Evolutionary conservation across 2,888 invertebrate genomes (phyloP).

Genomic region (Caenorhabditis angaria): DNA sequence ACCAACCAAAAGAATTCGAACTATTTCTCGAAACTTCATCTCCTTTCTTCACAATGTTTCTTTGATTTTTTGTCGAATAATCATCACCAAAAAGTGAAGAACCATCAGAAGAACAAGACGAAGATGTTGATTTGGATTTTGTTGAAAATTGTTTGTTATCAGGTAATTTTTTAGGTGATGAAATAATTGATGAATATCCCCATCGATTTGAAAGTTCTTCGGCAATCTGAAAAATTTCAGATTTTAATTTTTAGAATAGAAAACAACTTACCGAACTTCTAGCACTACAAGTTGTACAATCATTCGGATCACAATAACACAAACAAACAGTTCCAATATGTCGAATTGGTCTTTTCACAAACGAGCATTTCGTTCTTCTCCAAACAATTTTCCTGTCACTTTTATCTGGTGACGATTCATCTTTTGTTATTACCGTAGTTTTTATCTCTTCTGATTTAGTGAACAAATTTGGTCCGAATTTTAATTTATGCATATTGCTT

Average conservation of each 20-base stretch:
- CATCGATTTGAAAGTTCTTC: background rate
- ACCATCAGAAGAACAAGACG: slow-evolving; percentile 5
- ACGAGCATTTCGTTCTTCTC: background rate
- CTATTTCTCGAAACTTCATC: background rate
- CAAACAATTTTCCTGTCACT: background rate
- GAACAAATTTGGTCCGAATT: slow-evolving; percentile 6
- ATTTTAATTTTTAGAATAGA: background rate
- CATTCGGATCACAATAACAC: slow-evolving; percentile 23
- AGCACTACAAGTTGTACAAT: slow-evolving; percentile 27
- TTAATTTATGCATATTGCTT: slow-evolving; percentile 3
- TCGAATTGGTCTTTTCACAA: background rate
- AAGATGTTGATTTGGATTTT: background rate
- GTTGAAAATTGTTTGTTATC: background rate
- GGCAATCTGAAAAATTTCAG: background rate
- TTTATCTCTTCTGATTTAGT: background rate
- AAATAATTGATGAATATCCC: background rate
- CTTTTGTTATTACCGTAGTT: background rate
- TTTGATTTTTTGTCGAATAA: background rate
- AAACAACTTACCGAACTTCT: background rate
- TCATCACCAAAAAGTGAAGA: slow-evolving; percentile 12
- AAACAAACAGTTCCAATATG: slow-evolving; percentile 11
- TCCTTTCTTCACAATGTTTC: background rate
- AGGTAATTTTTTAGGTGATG: background rate
- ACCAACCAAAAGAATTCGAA: slow-evolving; percentile 11
- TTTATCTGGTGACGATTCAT: background rate